Conservation (phyloP, 92 coral and sea anemone genomes). For the Montipora capitata region DNA sequence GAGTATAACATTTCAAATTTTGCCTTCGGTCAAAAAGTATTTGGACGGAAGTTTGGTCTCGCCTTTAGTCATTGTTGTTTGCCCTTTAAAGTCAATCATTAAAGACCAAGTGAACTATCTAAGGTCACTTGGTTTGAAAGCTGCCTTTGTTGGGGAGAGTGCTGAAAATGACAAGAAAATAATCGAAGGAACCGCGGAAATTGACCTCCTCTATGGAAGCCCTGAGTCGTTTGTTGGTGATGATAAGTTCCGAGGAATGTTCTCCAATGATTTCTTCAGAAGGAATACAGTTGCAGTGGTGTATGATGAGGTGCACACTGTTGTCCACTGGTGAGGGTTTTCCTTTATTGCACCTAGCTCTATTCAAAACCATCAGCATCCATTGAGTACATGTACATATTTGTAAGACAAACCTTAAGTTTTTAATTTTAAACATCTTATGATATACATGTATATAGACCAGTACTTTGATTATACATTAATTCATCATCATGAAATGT, state of each 20-base stretch:
- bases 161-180: slow-evolving; percentile 18
- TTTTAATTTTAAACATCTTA: background rate
- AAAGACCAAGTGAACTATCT: slow-evolving; percentile 35
- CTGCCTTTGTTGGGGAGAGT: slow-evolving; percentile 36
- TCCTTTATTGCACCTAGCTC: background rate
- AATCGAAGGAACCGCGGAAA: slow-evolving; percentile 11
- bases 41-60: background rate
- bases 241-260: slow-evolving; percentile 23
- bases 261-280: slow-evolving; percentile 13
- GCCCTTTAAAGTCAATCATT: background rate
- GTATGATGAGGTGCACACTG: slow-evolving; percentile 59
- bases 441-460: background rate
- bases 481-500: background rate
- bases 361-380: background rate
- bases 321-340: slow-evolving; percentile 54
- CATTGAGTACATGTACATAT: slow-evolving; percentile 2
- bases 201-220: slow-evolving; percentile 28
- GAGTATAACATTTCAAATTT: slow-evolving; percentile 12
- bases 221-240: slow-evolving; percentile 37
- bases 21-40: background rate
- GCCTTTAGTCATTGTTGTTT: slow-evolving; percentile 6
- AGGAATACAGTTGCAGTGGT: slow-evolving; percentile 18
- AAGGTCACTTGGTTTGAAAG: slow-evolving; percentile 38
- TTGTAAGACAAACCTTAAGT: background rate
- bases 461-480: background rate